phyloP scores from a whole-genome alignment of 2,888 invertebrate species.

The Spodoptera picta region DNA sequence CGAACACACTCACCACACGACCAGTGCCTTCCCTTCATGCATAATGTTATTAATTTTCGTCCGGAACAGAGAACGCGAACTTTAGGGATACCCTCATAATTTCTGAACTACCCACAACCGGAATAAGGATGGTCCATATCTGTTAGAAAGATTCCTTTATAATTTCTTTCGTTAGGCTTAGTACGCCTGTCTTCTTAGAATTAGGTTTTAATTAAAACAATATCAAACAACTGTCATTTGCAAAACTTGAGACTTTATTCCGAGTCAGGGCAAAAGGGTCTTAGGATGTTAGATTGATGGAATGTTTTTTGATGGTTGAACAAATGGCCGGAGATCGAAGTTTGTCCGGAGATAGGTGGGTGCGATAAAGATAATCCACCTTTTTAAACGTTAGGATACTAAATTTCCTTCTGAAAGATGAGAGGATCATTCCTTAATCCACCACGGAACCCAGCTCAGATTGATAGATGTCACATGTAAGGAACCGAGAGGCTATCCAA shows the following conservation, averaged over 20 bases:
- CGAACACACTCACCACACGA: neutral
- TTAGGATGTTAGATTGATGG: slow-evolving; percentile 11
- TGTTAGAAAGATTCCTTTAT: slow-evolving; percentile 5
- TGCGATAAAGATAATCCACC: too few species aligned
- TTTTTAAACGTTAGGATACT: too few species aligned
- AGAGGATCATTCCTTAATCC: too few species aligned
- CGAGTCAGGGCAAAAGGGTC: slow-evolving; percentile 14
- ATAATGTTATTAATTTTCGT: neutral
- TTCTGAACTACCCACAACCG: neutral
- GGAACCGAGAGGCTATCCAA: too few species aligned
- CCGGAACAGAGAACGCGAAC: slow-evolving; percentile 1
- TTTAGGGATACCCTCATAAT: slow-evolving; percentile 1
- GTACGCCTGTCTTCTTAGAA: slow-evolving; percentile 1
- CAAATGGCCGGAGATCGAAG: neutral
- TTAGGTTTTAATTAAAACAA: slow-evolving; percentile 27
- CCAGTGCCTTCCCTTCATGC: neutral
- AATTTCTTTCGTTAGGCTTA: slow-evolving; percentile 7
- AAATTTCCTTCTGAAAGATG: too few species aligned
- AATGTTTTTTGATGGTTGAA: slow-evolving; percentile 12
- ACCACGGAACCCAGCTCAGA: too few species aligned
- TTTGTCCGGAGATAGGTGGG: neutral
- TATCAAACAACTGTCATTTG: slow-evolving; percentile 30
- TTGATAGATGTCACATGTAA: too few species aligned
- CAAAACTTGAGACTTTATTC: slow-evolving; percentile 26
- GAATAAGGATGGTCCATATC: neutral